Conservation (phyloP, 1,140 invertebrate species). For the Brachionus rubens region DNA sequence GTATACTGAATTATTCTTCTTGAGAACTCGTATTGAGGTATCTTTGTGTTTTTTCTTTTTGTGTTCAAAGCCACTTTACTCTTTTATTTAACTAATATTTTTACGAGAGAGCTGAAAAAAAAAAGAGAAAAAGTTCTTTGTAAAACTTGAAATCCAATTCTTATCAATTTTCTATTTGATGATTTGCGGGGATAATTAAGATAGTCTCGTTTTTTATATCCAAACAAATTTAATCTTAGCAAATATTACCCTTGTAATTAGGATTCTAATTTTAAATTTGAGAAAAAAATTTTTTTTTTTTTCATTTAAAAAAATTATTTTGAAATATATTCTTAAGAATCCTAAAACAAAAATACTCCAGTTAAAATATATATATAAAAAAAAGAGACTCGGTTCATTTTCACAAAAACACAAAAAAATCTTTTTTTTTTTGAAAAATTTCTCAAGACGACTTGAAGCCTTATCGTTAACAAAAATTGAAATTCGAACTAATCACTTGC, state of each 20-base stretch:
- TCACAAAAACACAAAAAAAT: too few relatives aligned
- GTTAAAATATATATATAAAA: background rate
- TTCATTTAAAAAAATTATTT: constrained; percentile 8
- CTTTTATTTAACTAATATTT: too few relatives aligned
- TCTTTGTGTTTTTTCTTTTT: too few relatives aligned
- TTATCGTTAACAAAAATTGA: too few relatives aligned
- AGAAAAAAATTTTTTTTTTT: background rate
- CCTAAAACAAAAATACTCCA: background rate
- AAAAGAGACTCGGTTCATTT: constrained; percentile 3
- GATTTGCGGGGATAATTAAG: background rate
- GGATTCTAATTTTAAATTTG: background rate
- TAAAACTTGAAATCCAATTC: background rate
- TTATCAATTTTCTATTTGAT: constrained; percentile 2
- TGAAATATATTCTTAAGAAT: constrained; percentile 23
- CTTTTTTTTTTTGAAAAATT: too few relatives aligned
- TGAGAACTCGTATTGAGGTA: background rate
- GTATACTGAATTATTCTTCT: background rate
- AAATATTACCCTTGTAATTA: constrained; percentile 2
- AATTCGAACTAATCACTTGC: too few relatives aligned
- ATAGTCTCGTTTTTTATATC: background rate
- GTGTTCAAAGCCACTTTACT: too few relatives aligned
- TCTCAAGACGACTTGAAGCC: too few relatives aligned
- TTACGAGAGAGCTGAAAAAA: too few relatives aligned
- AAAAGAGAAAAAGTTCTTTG: too few relatives aligned
- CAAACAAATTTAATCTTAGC: constrained; percentile 27